Evolutionary conservation across 2,888 invertebrate genomes (phyloP), one percentile per base, ranked within the genome.

Genomic region (Lydus trimaculatus): DNA sequence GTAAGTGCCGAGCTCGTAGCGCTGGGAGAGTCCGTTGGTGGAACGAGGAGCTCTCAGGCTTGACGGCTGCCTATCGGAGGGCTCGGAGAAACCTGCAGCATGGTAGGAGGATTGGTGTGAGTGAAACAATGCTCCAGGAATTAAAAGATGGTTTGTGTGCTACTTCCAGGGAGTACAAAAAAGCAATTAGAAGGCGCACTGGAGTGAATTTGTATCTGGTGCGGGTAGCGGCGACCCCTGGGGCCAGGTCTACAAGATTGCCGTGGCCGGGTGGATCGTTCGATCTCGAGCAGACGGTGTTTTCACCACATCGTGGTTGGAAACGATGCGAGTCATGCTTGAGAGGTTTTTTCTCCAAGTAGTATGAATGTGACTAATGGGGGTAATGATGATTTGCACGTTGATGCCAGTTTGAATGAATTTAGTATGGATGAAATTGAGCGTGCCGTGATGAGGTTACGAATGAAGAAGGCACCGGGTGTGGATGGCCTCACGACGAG

Each of bases 381-480:
- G 11, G 7, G 3, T 3, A 13, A 28, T 1, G 13, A 8, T 39
- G 23, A 43, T 59, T 5, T 7, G 33, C 1, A 33, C 7, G 33
- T 28, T 15, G 64, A 36, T 36, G 5, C 1, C 3, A 7, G 7
- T 3, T 28, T 28, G 33, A 3, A 33, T 28, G 13, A 17, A n/a
- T 20, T 11, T 17, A 15, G n/a, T 64, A 39, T 15, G 25, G 36
- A 61, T 15, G 64, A 68, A 17, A 31, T 65, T 15, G 65, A 61
- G 0, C 2, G 9, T 11, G 65, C 65, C 0, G 31, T 65, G 7
- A 31, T 11, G 2, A 31, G 15, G 48, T n/a, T 39, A 28, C 43
- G 58, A 31, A 17, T 31, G 5, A 58, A 58, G 9, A 66, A 69
- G 36, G 56, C 69, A 23, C 64, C 66, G 7, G 66, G 69, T n/a